Conservation (phyloP, 2,888 invertebrate genomes). For the Cephus nigrinus region DNA sequence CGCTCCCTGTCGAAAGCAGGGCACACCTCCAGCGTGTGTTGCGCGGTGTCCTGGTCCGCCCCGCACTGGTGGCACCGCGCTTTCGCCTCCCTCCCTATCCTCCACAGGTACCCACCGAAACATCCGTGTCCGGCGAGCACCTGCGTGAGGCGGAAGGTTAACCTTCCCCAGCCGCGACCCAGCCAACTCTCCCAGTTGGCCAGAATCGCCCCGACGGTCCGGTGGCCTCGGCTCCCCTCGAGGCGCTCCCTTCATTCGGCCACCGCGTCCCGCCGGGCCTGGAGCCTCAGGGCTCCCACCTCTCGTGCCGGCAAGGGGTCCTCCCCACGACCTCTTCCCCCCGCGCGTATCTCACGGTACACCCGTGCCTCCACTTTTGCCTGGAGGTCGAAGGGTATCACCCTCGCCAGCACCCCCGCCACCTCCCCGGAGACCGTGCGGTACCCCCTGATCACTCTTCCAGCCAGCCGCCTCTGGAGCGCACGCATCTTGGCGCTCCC, state of each 20-base stretch:
- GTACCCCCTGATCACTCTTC: neutral
- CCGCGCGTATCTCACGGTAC: fast-evolving
- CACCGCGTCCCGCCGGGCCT: neutral
- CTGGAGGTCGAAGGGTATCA: no score
- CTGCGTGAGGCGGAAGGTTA: neutral
- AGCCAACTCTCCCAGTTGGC: neutral
- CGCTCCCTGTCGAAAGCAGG: neutral
- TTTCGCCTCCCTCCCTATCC: neutral
- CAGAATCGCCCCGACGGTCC: neutral
- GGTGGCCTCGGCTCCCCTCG: neutral
- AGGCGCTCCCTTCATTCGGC: neutral
- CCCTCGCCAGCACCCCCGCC: neutral
- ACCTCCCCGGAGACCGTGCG: neutral
- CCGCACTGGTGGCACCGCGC: neutral
- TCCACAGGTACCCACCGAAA: neutral
- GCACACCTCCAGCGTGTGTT: neutral
- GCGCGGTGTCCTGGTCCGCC: no score
- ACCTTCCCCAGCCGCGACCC: neutral
- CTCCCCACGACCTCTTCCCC: neutral
- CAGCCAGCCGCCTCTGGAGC: neutral
- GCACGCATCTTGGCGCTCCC: fast-evolving
- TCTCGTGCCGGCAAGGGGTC: neutral
- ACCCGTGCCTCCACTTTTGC: fast-evolving
- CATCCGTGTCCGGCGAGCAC: neutral
- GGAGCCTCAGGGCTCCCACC: neutral